A percentile compares a stretch with the other conserved stretches of the same genome.
phyloP scores from a whole-genome alignment of 1,140 invertebrate species.

The Drosophila pallidifrons region DNA sequence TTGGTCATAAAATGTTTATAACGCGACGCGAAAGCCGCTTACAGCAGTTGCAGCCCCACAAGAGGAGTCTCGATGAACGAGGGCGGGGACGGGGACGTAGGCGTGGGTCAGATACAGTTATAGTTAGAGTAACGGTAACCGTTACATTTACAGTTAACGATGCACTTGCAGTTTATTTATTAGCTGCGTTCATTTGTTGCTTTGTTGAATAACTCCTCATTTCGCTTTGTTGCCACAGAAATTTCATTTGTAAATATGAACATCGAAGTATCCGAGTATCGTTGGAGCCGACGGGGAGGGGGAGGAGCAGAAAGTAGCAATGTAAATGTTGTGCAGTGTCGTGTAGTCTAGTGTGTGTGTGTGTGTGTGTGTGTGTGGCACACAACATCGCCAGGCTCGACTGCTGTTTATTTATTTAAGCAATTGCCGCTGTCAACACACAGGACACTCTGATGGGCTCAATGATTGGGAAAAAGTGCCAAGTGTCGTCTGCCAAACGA shows the following conservation, averaged over 20 bases:
- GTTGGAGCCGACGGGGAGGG: neutral
- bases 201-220: conserved; percentile 46
- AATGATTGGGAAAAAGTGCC: conserved; percentile 46
- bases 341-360: neutral
- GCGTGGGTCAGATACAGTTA: neutral
- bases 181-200: conserved; percentile 33
- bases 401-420: conserved; percentile 73
- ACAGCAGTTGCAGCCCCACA: conserved; percentile 13
- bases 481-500: no score
- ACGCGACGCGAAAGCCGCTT: conserved; percentile 58
- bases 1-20: conserved; percentile 54
- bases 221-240: conserved; percentile 61
- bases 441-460: conserved; percentile 57
- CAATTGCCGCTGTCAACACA: conserved; percentile 76
- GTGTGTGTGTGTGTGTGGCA: conserved; percentile 17
- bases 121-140: conserved; percentile 17
- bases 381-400: conserved; percentile 5
- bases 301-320: neutral
- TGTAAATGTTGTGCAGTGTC: neutral
- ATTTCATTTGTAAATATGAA: conserved; percentile 68
- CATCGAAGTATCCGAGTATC: neutral
- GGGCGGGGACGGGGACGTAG: neutral
- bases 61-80: no score
- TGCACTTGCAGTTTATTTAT: conserved; percentile 47
- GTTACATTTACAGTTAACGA: conserved; percentile 21